Evolutionary conservation across 2,113 vertebrate species (phyloP), one percentile per base, ranked within the genome.

Genomic region (Excalfactoria chinensis): DNA sequence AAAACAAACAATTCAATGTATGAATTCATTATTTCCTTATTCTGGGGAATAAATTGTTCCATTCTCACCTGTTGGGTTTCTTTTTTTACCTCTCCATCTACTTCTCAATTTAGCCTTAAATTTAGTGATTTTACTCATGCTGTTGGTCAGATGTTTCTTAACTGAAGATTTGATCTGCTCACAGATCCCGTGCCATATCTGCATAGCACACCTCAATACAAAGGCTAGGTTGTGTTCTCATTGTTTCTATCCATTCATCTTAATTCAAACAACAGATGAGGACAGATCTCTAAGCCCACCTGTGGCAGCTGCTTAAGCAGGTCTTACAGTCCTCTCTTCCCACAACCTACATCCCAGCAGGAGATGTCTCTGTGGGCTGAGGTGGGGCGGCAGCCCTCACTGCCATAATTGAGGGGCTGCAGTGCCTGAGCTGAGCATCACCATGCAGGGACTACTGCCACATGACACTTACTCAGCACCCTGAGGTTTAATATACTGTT

Each of bases 251-350:
- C 44, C 41, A 74, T 79, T 84, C 51, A 82, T 22, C 71, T 76
- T 53, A 44, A 87, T 43, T 68, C 72, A 41, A 68, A 86, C 58
- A 90, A 63, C 70, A 90, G 76, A 43, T 4, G 63, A 76, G 74
- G 68, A 79, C 19, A 79, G 78, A 80, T 28, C 85, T 82, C 73
- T 44, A 28, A 71, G 46, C 70, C 77, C 78, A 86, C 81, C 78
- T 46, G 68, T 43, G 68, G 75, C 84, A 92, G 71, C 81, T 94
- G 82, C 92, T 94, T 46, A 89, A 95, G 92, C 68, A 85, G 26
- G 34, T 51, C 74, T 46, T 5, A 43, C 32, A 63, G 55, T 12
- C 62, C 34, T 72, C 71, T 68, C 51, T 30, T 88, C 55, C 35
- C 79, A 88, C 69, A 86, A 77, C 67, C 60, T 35, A 93, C 30